These are phyloP conservation scores for Coenobita brevimanus DNA, from an alignment of 1,140 invertebrate genomes.

Conservation along the genomic window DNA sequence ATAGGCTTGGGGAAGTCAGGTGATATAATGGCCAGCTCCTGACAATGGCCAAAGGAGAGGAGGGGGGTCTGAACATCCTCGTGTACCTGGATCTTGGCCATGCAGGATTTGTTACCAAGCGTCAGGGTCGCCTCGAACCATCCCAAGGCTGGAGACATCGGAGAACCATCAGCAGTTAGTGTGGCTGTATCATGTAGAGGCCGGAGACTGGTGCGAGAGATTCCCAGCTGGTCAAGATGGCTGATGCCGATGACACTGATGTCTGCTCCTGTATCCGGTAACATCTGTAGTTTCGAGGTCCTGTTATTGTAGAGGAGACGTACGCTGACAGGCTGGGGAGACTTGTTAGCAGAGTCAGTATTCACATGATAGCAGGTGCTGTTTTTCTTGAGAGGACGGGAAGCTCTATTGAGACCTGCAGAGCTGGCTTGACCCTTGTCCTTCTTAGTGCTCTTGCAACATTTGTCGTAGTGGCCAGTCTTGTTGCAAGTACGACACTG, in stretches of 20 bases:
- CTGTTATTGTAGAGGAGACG: neutral
- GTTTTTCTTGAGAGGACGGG: neutral
- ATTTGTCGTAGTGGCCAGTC: neutral
- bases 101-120: neutral
- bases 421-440: neutral
- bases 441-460: neutral
- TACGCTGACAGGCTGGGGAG: neutral
- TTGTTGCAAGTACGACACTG: neutral
- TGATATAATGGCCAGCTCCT: neutral
- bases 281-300: neutral
- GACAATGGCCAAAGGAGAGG: conserved; percentile 7
- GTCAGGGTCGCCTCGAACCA: neutral
- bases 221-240: neutral
- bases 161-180: conserved; percentile 1
- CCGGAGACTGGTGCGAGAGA: neutral
- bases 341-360: neutral
- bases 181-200: neutral
- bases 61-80: neutral
- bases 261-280: conserved; percentile 18
- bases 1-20: neutral
- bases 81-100: neutral
- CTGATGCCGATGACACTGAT: neutral
- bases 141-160: neutral
- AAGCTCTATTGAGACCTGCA: neutral
- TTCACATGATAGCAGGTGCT: neutral